These are phyloP conservation scores for Rapana venosa DNA, from an alignment of 2,888 invertebrate genomes.

Conservation along the genomic window DNA sequence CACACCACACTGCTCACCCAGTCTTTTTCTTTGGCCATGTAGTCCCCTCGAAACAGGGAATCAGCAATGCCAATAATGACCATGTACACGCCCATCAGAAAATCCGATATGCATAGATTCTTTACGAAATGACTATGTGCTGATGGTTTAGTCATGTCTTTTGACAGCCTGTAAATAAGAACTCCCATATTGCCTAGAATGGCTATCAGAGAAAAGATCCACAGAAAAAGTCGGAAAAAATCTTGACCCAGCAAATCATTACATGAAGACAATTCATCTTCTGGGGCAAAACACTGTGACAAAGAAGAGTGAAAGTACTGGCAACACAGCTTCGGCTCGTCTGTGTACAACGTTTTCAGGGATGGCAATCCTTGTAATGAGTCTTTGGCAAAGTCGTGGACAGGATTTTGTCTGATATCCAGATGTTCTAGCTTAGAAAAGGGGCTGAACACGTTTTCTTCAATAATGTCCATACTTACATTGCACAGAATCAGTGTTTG, in stretches of 20 bases:
- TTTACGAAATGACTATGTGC: constrained; percentile 40
- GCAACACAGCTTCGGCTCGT: constrained; percentile 42
- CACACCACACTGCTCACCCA: constrained; percentile 40
- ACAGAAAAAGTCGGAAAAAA: constrained; percentile 38
- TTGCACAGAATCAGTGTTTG: constrained; percentile 2
- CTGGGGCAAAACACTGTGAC: constrained; percentile 34
- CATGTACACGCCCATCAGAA: constrained; percentile 47
- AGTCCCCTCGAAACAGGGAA: constrained; percentile 32
- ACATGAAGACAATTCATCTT: constrained; percentile 43
- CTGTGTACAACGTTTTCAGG: constrained; percentile 22
- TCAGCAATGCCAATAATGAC: constrained; percentile 46
- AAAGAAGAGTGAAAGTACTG: constrained; percentile 6
- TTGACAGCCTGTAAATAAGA: constrained; percentile 34
- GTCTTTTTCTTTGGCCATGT: constrained; percentile 25
- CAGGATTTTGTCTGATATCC: not conserved
- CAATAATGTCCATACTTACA: not conserved
- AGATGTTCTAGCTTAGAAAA: constrained; percentile 1
- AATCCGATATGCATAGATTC: constrained; percentile 44
- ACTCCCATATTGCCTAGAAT: constrained; percentile 36
- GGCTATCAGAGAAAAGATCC: constrained; percentile 33
- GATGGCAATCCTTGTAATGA: constrained; percentile 17
- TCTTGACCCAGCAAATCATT: constrained; percentile 27
- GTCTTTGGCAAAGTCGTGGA: not conserved
- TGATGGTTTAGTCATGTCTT: not conserved
- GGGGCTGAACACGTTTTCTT: not conserved